Evolutionary conservation across 2,797 vertebrate genomes (phyloP).

Genomic region (Neopelma chrysocephalum): DNA sequence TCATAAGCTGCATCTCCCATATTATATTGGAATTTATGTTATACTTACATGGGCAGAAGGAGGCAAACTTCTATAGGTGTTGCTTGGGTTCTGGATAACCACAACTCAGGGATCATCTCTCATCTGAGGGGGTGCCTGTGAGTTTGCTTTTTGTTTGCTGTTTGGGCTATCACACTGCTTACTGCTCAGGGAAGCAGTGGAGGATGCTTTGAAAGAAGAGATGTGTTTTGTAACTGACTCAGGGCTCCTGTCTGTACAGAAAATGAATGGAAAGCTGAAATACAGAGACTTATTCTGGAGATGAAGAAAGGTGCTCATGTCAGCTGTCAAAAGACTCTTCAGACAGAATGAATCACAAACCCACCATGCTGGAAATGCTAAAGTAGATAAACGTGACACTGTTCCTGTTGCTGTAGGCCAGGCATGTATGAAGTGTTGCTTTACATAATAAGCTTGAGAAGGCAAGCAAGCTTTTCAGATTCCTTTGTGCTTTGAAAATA

Average conservation of each 20-base stretch:
- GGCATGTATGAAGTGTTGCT: neutral
- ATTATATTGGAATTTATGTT: neutral
- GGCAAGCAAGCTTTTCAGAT: neutral
- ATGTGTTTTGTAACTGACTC: slow-evolving; percentile 11
- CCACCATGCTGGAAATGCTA: neutral
- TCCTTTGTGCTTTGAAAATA: neutral
- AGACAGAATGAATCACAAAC: neutral
- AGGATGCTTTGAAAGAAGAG: neutral
- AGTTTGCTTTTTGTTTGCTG: neutral
- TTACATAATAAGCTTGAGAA: neutral
- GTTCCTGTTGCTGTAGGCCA: neutral
- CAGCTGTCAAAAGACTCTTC: neutral
- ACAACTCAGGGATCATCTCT: neutral
- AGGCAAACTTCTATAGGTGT: neutral
- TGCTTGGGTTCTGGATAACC: neutral
- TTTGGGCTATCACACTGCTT: neutral
- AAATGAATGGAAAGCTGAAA: slow-evolving; percentile 52
- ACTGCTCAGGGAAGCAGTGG: neutral
- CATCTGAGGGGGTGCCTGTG: neutral
- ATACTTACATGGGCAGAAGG: neutral
- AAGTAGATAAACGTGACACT: neutral
- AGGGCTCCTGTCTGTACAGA: neutral
- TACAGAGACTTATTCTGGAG: neutral
- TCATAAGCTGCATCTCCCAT: neutral
- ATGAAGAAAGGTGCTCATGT: neutral